Base-by-base conservation (phyloP, 2,888 invertebrate genomes). In the Chymomyza caudatula region DNA sequence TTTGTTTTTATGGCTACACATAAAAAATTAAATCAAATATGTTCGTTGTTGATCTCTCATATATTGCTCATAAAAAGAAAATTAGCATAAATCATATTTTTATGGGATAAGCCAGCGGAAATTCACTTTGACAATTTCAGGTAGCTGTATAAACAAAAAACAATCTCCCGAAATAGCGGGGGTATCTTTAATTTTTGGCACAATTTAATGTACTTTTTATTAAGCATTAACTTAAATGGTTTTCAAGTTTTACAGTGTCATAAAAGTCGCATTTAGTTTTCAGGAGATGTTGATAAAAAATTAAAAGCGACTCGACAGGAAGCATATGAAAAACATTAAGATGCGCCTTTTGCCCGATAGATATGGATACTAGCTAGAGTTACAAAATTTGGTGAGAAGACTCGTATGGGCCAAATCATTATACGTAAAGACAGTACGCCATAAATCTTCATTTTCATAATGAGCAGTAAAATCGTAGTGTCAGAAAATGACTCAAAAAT, bases 11-110 rank as follows among this genome's bases (percentile, higher is more conserved):
- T 37, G 29, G 29, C 29, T 11, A 11, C 29, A 37, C 29, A 37
- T 37, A 37, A 37, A 37, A 37, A 37, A 37, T 37, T 37, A 37
- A 37, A 37, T 37, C 11, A 37, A 13, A 37, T 37, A 37, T 37
- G 11, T 37, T 1, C 29, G 11, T 37, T 37, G 62, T 19, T 54
- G 47, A 37, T 29, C 54, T n/a, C n/a, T n/a, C n/a, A n/a, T n/a
- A n/a, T n/a, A n/a, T n/a, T n/a, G n/a, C n/a, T 74, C 59, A 47
- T 44, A 65, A 63, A 60, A 60, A 65, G 47, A 17, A 69, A 73
- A 78, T 76, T 76, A 76, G 66, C 76, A 69, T 78, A 76, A 78
- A 76, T 78, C 69, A 67, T 23, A 23, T 69, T 69, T 78, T 67
- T 60, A 76, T 53, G 65, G 61, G 60, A 17, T 15, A 43, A 59